phyloP scores from a whole-genome alignment of 2,888 invertebrate species.

The Anarsia innoxiella region DNA sequence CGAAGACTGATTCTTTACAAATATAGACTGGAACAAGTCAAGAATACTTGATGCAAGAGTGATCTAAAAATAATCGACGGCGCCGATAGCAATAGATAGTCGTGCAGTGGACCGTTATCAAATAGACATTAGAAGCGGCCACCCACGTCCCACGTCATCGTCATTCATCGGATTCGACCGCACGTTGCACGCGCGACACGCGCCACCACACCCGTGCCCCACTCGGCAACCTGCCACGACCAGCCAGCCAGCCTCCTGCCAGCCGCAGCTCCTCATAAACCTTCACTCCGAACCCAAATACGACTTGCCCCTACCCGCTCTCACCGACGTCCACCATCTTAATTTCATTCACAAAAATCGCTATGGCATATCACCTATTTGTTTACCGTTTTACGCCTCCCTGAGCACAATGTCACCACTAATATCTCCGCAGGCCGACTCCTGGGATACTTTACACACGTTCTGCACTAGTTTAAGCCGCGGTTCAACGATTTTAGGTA shows the following conservation, averaged over 20 bases:
- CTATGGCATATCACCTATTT: slow-evolving; percentile 54
- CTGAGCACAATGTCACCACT: slow-evolving; percentile 29
- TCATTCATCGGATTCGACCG: slow-evolving; percentile 70
- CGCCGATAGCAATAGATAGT: slow-evolving; percentile 30
- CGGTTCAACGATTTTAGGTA: slow-evolving; percentile 32
- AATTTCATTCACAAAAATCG: slow-evolving; percentile 74
- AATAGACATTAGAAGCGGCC: slow-evolving; percentile 51
- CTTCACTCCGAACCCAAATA: slow-evolving; percentile 1
- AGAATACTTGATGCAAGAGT: too few species aligned
- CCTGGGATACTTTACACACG: slow-evolving; percentile 15
- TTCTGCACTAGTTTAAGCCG: slow-evolving; percentile 33
- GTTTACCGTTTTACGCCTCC: slow-evolving; percentile 61
- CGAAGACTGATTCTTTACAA: too few species aligned
- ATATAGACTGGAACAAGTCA: neutral
- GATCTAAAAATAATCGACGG: slow-evolving; percentile 68
- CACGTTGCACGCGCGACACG: slow-evolving; percentile 41
- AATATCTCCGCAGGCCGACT: slow-evolving; percentile 25
- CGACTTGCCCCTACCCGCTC: slow-evolving; percentile 41
- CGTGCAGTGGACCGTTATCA: slow-evolving; percentile 47
- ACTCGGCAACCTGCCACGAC: slow-evolving; percentile 7
- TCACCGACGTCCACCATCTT: slow-evolving; percentile 66
- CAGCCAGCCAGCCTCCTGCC: neutral
- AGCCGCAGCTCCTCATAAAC: neutral
- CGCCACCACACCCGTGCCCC: slow-evolving; percentile 35
- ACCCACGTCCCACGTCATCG: slow-evolving; percentile 54